Percentiles rank a stretch among this genome's conserved stretches.
These are phyloP conservation scores for Vanessa cardui DNA, from an alignment of 2,888 invertebrate species.

Conservation along the genomic window DNA sequence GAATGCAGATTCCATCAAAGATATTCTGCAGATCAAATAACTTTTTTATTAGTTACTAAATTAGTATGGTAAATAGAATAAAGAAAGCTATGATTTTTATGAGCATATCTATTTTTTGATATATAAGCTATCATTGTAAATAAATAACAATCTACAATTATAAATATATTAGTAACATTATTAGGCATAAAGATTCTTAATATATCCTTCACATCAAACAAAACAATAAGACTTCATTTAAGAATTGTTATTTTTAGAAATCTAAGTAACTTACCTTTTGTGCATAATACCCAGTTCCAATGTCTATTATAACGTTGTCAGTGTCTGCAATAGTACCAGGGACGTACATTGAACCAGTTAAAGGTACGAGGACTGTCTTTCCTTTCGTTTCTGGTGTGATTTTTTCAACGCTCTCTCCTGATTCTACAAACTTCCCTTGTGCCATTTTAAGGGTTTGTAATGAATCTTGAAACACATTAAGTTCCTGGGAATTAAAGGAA, in stretches of 20 bases:
- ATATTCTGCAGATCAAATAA: too few species aligned
- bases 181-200: too few species aligned
- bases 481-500: conserved; percentile 84
- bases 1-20: too few species aligned
- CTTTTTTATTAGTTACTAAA: too few species aligned
- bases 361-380: conserved; percentile 94
- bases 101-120: too few species aligned
- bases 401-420: conserved; percentile 92
- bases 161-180: too few species aligned
- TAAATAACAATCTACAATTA: too few species aligned
- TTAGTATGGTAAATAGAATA: too few species aligned
- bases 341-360: conserved; percentile 99
- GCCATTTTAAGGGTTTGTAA: conserved; percentile 94
- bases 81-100: too few species aligned
- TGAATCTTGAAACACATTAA: conserved; percentile 94
- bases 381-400: conserved; percentile 89
- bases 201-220: background rate
- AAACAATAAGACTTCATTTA: background rate
- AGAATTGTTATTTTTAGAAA: conserved; percentile 12
- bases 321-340: conserved; percentile 93
- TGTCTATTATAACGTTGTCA: conserved; percentile 94
- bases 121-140: too few species aligned
- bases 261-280: conserved; percentile 88
- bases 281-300: conserved; percentile 98
- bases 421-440: conserved; percentile 94